A percentile compares a stretch with the other conserved stretches of the same genome.
phyloP scores from a whole-genome alignment of 2,113 vertebrate species.

The Dolichallabes microphthalmus region DNA sequence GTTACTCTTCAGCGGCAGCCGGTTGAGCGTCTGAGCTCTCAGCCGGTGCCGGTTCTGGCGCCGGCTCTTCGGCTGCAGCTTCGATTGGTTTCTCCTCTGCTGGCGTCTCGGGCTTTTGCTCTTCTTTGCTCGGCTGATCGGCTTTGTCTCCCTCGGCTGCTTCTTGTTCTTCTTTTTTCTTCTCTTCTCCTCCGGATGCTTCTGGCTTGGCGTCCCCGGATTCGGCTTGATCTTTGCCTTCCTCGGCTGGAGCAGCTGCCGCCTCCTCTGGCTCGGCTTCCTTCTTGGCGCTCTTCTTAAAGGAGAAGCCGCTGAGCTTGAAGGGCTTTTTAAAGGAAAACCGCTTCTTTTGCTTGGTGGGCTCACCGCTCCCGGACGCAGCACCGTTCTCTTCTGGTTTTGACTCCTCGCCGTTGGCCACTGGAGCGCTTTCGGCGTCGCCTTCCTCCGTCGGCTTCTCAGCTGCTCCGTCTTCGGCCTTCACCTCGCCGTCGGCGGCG shows the following conservation, averaged over 20 bases:
- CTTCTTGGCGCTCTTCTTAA: slow-evolving; percentile 92
- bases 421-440: slow-evolving; percentile 73
- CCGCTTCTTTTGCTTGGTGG: slow-evolving; percentile 95
- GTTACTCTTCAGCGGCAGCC: slow-evolving; percentile 74
- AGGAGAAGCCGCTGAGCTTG: slow-evolving; percentile 94
- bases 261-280: slow-evolving; percentile 80
- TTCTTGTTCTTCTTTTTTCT: slow-evolving; percentile 77
- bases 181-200: slow-evolving; percentile 61
- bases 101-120: slow-evolving; percentile 72
- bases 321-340: slow-evolving; percentile 98
- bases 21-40: slow-evolving; percentile 76
- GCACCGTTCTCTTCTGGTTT: slow-evolving; percentile 68
- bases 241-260: slow-evolving; percentile 55
- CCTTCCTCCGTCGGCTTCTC: slow-evolving; percentile 62
- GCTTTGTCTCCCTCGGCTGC: slow-evolving; percentile 65
- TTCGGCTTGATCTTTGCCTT: slow-evolving; percentile 64
- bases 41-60: slow-evolving; percentile 60
- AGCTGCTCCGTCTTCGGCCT: slow-evolving; percentile 58
- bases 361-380: slow-evolving; percentile 83
- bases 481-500: slow-evolving; percentile 74
- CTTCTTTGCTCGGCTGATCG: slow-evolving; percentile 61
- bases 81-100: slow-evolving; percentile 61
- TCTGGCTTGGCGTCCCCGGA: slow-evolving; percentile 64
- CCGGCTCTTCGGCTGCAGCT: slow-evolving; percentile 61
- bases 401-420: slow-evolving; percentile 77